Evolutionary conservation across 2,797 vertebrate genomes (phyloP), one percentile per base, ranked within the genome.

Genomic region (Leptoclinus maculatus): DNA sequence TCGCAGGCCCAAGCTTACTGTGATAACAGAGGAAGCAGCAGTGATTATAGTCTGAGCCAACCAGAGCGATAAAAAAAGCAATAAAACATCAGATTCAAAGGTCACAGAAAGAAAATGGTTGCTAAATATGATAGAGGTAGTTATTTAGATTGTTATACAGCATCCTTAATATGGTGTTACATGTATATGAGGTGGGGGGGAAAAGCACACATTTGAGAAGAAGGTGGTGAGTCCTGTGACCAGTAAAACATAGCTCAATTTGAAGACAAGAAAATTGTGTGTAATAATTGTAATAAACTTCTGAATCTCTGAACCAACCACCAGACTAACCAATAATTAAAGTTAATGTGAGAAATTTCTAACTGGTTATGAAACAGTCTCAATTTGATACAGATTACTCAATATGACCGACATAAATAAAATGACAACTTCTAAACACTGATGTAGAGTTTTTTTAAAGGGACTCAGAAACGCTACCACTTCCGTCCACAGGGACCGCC

Each of bases 11-110:
- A 23, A 38, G 38, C 36, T 7, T 5, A 62, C n/a, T 49, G 2
- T 73, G 72, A 81, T 23, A 9, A 11, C 9, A n/a, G 23, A 47
- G 29, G 63, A 54, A 51, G 25, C 39, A 60, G 68, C 32, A 64
- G 45, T 34, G 47, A 66, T 71, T 57, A 51, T 19, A 19, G 54
- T 19, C 19, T 8, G 23, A 54, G n/a, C 17, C 11, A 7, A 62
- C 14, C 49, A 16, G 27, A 27, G 41, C 6, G 39, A 67, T 29
- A 19, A 27, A 74, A 69, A 49, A 29, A 32, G 23, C 13, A 39
- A 62, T 51, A 39, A 36, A 57, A 64, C 5, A 21, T n/a, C 12
- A 66, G 3, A 66, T 62, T 41, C 39, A 56, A 71, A 51, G 13
- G 59, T 17, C 6, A 58, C 11, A 39, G 10, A 32, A 32, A 60